Evolutionary conservation across 2,797 vertebrate species (phyloP).

Genomic region (Astyanax mexicanus): DNA sequence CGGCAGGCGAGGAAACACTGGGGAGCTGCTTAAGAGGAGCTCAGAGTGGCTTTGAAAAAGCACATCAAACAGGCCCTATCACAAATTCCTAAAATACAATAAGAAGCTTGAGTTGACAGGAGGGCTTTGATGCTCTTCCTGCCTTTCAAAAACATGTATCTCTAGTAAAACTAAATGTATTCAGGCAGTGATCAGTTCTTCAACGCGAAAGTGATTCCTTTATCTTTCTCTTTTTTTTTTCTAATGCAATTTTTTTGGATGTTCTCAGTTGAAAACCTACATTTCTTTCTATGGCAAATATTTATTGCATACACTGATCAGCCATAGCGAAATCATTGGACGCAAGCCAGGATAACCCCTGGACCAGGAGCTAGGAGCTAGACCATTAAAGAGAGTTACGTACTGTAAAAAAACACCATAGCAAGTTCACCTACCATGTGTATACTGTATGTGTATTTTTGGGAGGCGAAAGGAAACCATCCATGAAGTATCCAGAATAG

Average conservation of each 20-base stretch:
- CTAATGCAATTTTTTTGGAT: neutral
- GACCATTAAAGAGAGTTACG: no score
- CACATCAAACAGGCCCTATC: conserved; percentile 76
- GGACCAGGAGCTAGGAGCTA: no score
- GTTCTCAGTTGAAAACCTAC: conserved; percentile 32
- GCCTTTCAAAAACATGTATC: conserved; percentile 59
- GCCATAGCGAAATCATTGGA: no score
- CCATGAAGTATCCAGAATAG: no score
- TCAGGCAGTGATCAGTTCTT: conserved; percentile 48
- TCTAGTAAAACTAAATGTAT: conserved; percentile 67
- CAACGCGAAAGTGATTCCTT: conserved; percentile 42
- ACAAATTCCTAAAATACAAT: conserved; percentile 71
- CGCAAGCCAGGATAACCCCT: no score
- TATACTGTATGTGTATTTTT: no score
- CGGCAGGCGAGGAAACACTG: conserved; percentile 54
- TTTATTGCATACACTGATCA: no score
- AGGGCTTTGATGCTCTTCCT: conserved; percentile 74
- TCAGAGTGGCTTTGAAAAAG: conserved; percentile 74
- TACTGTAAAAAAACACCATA: no score
- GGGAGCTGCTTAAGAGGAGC: conserved; percentile 56
- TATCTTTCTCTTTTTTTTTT: conserved; percentile 3
- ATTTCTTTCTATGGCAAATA: conserved; percentile 19
- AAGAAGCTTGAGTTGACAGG: conserved; percentile 63
- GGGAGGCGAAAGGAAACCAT: no score
- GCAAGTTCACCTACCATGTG: no score